Conservation (phyloP, 2,888 invertebrate species). For the Dryadula phaetusa region DNA sequence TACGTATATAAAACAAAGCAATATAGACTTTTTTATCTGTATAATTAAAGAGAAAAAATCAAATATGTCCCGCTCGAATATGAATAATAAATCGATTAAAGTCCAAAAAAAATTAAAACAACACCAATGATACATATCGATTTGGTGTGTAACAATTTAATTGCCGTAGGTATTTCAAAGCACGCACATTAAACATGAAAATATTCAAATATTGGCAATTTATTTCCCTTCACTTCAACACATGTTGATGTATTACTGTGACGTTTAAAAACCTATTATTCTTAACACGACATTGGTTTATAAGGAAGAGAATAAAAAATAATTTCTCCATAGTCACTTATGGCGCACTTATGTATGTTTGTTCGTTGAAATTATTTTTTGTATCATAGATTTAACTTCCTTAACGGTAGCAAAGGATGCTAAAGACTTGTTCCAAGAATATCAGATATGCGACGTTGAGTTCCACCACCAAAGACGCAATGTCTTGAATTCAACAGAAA, state of each 20-base stretch:
- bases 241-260: slow-evolving; percentile 60
- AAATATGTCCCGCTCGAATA: background rate
- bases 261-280: slow-evolving; percentile 77
- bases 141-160: slow-evolving; percentile 51
- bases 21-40: background rate
- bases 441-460: no score
- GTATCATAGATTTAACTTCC: no score
- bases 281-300: slow-evolving; percentile 60
- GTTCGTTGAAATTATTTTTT: background rate
- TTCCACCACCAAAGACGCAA: no score
- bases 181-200: slow-evolving; percentile 50
- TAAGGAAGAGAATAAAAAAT: slow-evolving; percentile 52
- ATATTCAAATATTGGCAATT: slow-evolving; percentile 53
- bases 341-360: background rate
- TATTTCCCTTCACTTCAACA: slow-evolving; percentile 52
- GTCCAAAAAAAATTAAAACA: slow-evolving; percentile 12
- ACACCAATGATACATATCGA: slow-evolving; percentile 41
- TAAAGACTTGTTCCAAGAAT: no score
- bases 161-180: slow-evolving; percentile 47
- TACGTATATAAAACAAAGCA: background rate
- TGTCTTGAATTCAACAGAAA: no score
- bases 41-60: background rate
- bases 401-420: no score
- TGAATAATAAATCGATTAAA: slow-evolving; percentile 26
- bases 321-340: background rate